phyloP scores from a whole-genome alignment of 2,113 vertebrate species.

The Oryzias curvinotus region DNA sequence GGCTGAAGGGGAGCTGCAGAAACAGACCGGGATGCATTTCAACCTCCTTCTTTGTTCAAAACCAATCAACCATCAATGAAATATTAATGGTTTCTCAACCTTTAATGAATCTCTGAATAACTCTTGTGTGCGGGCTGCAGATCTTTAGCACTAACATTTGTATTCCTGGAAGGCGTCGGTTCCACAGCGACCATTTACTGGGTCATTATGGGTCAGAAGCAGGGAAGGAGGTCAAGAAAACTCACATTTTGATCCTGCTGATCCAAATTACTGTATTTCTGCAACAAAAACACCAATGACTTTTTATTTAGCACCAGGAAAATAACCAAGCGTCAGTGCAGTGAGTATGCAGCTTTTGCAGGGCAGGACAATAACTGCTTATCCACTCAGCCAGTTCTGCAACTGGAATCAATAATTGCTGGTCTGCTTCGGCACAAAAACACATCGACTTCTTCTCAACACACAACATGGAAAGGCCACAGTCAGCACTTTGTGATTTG shows the following conservation, averaged over 20 bases:
- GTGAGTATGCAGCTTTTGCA: no score
- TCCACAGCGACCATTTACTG: no score
- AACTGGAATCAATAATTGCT: conserved; percentile 55
- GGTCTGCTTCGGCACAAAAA: conserved; percentile 31
- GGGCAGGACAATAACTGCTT: no score
- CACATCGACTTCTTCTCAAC: conserved; percentile 23
- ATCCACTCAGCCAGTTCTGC: conserved; percentile 14
- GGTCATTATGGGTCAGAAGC: no score
- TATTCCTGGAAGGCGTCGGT: background rate
- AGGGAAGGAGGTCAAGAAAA: no score
- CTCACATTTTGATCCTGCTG: no score
- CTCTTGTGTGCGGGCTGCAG: background rate
- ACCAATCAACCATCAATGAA: conserved; percentile 28
- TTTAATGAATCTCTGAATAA: conserved; percentile 17
- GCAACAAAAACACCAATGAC: no score
- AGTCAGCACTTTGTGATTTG: conserved; percentile 41
- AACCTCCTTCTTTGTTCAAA: conserved; percentile 13
- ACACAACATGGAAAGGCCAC: conserved; percentile 25
- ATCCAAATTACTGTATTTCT: no score
- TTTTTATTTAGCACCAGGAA: no score
- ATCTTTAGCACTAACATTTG: background rate
- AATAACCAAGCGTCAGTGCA: no score
- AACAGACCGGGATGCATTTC: conserved; percentile 7
- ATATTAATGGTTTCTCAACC: conserved; percentile 10
- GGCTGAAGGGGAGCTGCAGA: conserved; percentile 2